Base-by-base conservation (phyloP, 1,140 invertebrate species). In the Drosophila pandora region DNA sequence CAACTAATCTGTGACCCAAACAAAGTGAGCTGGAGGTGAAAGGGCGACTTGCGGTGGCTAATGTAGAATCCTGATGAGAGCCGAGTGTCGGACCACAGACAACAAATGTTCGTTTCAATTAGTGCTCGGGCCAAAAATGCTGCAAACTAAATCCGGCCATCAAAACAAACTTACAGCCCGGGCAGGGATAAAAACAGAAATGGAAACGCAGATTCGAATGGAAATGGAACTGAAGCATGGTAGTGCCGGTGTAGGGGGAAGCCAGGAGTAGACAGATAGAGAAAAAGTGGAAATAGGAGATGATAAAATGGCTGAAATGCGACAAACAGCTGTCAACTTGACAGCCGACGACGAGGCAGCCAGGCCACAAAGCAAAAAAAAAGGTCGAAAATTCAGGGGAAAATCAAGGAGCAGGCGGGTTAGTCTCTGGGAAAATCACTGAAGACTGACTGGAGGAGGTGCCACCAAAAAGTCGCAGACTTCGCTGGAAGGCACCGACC, bases 21-120 rank as follows among this genome's bases (percentile, higher is more conserved):
- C 54, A 79, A 79, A 72, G 28, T 67, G 43, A 22, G 13, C 21
- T 17, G 43, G 43, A 69, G 64, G 65, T 68, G 41, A 69, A 39
- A 57, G 34, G 49, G 23, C 47, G 71, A 65, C 77, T 71, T 76
- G 65, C 32, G 72, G 65, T 45, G 43, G 55, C 54, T 56, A 54
- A 43, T 37, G 25, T 30, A 37, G 22, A 12, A 25, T 48, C 41
- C 39, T 37, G 55, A 68, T 49, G 55, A 21, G 71, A 22, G 45
- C n/a, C 17, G 39, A 23, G 65, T 45, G 55, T 50, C 39, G 74
- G 34, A 54, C 53, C 49, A 63, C 37, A 59, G 48, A 80, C 53
- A 87, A 62, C 84, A 80, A 81, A 78, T 85, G 78, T 82, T 78
- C 82, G 58, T 78, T 85, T 87, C 78, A 85, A 85, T 85, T 85